Evolutionary conservation across 2,797 vertebrate species (phyloP).

Genomic region (Alauda arvensis): DNA sequence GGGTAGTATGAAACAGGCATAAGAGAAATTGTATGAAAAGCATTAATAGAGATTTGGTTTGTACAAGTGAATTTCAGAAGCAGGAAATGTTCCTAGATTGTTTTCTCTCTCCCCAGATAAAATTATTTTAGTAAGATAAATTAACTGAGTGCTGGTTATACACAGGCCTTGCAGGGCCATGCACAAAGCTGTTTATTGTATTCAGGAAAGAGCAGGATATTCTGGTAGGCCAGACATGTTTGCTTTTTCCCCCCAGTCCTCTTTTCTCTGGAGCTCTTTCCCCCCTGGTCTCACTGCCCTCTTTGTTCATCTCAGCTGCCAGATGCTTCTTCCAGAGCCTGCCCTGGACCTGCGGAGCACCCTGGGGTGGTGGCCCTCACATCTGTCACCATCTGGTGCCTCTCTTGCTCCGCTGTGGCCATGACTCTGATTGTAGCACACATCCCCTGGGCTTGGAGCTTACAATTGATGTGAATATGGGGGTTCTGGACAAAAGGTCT

Average conservation of each 20-base stretch:
- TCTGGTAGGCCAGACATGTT: not conserved
- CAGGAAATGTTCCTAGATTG: not conserved
- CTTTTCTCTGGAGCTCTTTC: not conserved
- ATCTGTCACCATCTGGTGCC: constrained; percentile 43
- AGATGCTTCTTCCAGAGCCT: constrained; percentile 12
- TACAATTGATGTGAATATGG: not conserved
- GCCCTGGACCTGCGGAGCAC: not conserved
- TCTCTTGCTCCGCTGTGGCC: not conserved
- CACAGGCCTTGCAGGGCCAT: not conserved
- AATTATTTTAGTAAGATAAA: not conserved
- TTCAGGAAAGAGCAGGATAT: not conserved
- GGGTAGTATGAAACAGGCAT: not conserved
- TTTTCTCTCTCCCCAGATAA: not conserved
- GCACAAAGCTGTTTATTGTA: not conserved
- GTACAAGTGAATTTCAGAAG: not conserved
- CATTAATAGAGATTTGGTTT: not conserved
- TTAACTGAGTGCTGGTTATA: not conserved
- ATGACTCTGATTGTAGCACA: not conserved
- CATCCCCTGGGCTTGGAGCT: not conserved
- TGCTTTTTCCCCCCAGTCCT: not conserved
- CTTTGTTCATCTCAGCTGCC: constrained; percentile 11
- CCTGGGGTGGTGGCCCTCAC: not conserved
- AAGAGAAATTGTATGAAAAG: not conserved
- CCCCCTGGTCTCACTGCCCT: not conserved
- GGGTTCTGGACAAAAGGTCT: not conserved